Evolutionary conservation across 2,888 invertebrate genomes (phyloP), one percentile per base, ranked within the genome.

Genomic region (Dromius quadrimaculatus): DNA sequence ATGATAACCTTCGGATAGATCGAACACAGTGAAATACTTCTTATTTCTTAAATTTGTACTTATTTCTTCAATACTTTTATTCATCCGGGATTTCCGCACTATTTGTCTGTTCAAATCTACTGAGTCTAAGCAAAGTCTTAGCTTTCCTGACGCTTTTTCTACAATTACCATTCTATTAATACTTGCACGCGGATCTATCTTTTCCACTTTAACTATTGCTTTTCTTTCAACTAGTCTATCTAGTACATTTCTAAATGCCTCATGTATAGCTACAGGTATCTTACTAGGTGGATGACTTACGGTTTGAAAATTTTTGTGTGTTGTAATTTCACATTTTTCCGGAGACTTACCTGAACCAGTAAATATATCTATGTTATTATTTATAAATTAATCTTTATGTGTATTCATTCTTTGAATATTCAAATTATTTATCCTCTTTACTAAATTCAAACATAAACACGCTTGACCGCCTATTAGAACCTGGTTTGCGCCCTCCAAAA

Each of bases 41-140:
- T 41, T 73, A 15, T 71, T 69, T n/a, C 23, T 15, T 20, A 74
- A 20, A n/a, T 71, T 68, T 6, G 71, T 19, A 54, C 71, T 68
- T 1, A 72, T 66, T 69, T 69, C 47, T 6, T 74, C 72, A 71
- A 20, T 23, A 5, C n/a, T 50, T 23, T 20, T 20, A 23, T 23
- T 50, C 20, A 23, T 50, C 41, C 13, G 65, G 6, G 61, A 38
- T 34, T 72, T 65, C 28, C 57, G 68, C 22, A 70, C 61, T 11
- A 72, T 57, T 13, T 45, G 28, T 54, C 69, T 47, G 62, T 74
- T 74, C 28, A 74, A 59, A n/a, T 71, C 22, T 22, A 57, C 22
- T 36, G 74, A 70, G 32, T 73, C 70, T 15, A 74, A 38, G 57
- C 74, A 74, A 1, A 74, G n/a, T 47, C 73, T 41, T 20, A 74